Conservation (phyloP, 1,140 invertebrate species). For the Saccostrea glomerata region DNA sequence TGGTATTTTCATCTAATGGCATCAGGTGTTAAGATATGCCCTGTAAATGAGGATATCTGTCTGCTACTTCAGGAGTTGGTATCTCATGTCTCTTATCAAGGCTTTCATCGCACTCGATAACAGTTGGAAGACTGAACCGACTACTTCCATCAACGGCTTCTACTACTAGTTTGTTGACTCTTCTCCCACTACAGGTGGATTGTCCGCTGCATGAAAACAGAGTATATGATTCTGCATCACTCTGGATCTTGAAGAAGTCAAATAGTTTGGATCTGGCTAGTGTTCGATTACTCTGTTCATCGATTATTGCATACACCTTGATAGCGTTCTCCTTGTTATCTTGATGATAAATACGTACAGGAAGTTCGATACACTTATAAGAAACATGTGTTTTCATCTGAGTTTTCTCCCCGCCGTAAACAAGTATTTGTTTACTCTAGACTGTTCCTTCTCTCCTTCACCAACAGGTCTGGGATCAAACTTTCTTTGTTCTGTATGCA, state of each 20-base stretch:
- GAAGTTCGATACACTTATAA: not conserved
- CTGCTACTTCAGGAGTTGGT: too few species aligned
- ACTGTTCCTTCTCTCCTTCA: too few species aligned
- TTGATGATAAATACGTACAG: not conserved
- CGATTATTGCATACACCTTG: too few species aligned
- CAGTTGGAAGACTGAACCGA: not conserved
- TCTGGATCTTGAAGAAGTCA: slow-evolving; percentile 43
- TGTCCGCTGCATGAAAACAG: not conserved
- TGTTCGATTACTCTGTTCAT: not conserved
- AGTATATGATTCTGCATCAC: too few species aligned
- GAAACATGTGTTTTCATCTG: not conserved
- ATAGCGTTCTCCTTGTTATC: too few species aligned
- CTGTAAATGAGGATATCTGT: too few species aligned
- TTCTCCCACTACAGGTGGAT: too few species aligned
- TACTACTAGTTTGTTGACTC: not conserved
- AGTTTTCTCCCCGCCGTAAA: too few species aligned
- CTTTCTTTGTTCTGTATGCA: too few species aligned
- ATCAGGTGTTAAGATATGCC: not conserved
- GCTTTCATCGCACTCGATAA: slow-evolving; percentile 11
- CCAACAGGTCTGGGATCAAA: too few species aligned
- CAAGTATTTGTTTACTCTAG: too few species aligned
- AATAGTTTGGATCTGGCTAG: not conserved
- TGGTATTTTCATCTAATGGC: not conserved
- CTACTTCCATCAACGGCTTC: not conserved
- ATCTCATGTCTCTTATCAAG: slow-evolving; percentile 35